Evolutionary conservation across 2,797 vertebrate species (phyloP), one percentile per base, ranked within the genome.

Genomic region (Schizopygopsis pylzovi): DNA sequence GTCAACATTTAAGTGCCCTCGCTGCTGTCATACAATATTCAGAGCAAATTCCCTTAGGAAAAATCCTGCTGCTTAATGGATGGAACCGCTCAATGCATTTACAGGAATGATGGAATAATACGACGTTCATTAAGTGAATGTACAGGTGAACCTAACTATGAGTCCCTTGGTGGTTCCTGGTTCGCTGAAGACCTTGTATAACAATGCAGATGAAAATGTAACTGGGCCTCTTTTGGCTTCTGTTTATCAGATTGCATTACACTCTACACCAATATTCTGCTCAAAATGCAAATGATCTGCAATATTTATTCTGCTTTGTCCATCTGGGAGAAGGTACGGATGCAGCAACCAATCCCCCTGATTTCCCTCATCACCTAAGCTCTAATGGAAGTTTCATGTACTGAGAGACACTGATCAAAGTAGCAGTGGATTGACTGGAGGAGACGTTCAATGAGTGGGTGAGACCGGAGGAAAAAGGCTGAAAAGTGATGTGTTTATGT

Each of bases 321-420:
- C 65, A 22, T 88, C 49, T 81, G 70, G 45, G 28, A 45, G 45
- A 15, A 65, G 73, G 81, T 15, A 43, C 20, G 43, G 68, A 78
- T 41, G 67, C 59, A 41, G 82, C 85, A 61, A 83, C 82, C 61
- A 65, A 83, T 83, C 49, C 33, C 75, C 82, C 65, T 25, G 87
- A 86, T 93, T 89, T 91, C 87, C 88, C 87, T 77, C n/a, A 77
- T 86, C 71, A 79, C 86, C 91, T 77, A 72, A 83, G 87, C 83
- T 91, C 91, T 95, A 94, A 95, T 94, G 93, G 94, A 94, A 93
- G 91, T 93, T 86, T 92, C 89, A 39, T 95, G 93, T 94, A 93
- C 82, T 28, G 86, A 65, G 85, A 89, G 89, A 92, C 92, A 93
- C 93, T 88, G 90, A 94, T 94, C 92, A 90, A 91, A 88, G 73